These are phyloP conservation scores for Proteles cristata DNA, from an alignment of 2,113 vertebrate genomes.

Conservation along the genomic window DNA sequence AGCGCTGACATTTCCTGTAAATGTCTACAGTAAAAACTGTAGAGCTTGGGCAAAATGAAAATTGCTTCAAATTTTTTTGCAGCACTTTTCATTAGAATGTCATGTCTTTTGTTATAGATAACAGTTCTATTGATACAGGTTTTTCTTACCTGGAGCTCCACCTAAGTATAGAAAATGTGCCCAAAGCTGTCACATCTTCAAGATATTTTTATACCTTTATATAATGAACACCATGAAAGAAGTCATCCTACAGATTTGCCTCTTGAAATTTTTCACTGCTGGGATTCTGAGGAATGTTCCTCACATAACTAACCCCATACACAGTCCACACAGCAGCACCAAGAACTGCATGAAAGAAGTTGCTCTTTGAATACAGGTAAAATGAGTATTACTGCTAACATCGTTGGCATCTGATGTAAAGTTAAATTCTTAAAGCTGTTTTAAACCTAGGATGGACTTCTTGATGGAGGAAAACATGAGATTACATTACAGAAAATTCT, in stretches of 20 bases:
- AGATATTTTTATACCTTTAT: conserved; percentile 49
- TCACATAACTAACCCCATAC: background rate
- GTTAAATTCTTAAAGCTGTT: background rate
- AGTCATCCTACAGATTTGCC: background rate
- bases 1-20: background rate
- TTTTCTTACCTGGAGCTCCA: background rate
- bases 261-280: background rate
- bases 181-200: background rate
- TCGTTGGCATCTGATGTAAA: background rate
- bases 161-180: background rate
- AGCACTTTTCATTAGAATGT: background rate
- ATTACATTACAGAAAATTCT: background rate
- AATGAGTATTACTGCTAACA: background rate
- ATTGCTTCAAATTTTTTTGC: background rate
- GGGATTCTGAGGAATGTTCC: background rate
- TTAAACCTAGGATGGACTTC: background rate
- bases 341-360: background rate
- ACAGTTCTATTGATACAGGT: background rate
- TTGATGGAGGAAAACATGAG: background rate
- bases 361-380: background rate
- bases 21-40: background rate
- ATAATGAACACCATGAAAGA: background rate
- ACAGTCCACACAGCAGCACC: background rate
- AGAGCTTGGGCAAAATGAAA: conserved; percentile 26
- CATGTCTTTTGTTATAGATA: background rate